Evolutionary conservation across 2,888 invertebrate species (phyloP).

Genomic region (Scaptomyza cyrtandrae): DNA sequence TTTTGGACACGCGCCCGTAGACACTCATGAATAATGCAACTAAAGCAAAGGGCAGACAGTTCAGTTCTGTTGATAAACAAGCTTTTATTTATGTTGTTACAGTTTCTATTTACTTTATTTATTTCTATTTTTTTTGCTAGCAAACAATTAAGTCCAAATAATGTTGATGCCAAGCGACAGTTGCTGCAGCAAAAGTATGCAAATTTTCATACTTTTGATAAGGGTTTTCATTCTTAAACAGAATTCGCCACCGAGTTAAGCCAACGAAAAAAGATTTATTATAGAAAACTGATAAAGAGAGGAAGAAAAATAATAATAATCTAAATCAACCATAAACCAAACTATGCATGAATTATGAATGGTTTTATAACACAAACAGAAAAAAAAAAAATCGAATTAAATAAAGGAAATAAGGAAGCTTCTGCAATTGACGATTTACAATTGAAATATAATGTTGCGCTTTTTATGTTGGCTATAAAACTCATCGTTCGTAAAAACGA

Average conservation of each 20-base stretch:
- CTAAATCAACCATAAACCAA: constrained; percentile 16
- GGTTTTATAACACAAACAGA: constrained; percentile 5
- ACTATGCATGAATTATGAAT: constrained; percentile 23
- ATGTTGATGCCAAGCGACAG: constrained; percentile 64
- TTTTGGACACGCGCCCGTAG: constrained; percentile 57
- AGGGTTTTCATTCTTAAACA: constrained; percentile 30
- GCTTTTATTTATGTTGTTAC: constrained; percentile 15
- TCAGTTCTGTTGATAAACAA: constrained; percentile 58
- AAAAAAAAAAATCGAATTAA: background rate
- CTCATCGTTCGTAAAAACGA: background rate
- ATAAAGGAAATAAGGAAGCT: too few species aligned
- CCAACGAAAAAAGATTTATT: constrained; percentile 25
- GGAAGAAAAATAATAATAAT: background rate
- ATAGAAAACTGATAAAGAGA: background rate
- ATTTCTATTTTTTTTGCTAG: constrained; percentile 1
- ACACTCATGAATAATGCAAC: constrained; percentile 74
- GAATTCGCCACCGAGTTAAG: constrained; percentile 4
- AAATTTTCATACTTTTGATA: constrained; percentile 52
- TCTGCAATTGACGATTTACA: constrained; percentile 1
- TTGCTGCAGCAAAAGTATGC: constrained; percentile 64
- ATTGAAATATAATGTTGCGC: background rate
- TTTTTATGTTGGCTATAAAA: background rate
- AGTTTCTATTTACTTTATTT: background rate
- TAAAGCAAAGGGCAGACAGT: constrained; percentile 16
- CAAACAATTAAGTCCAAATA: constrained; percentile 61